Evolutionary conservation across 1,140 invertebrate genomes (phyloP).

Genomic region (Microplitis mediator): DNA sequence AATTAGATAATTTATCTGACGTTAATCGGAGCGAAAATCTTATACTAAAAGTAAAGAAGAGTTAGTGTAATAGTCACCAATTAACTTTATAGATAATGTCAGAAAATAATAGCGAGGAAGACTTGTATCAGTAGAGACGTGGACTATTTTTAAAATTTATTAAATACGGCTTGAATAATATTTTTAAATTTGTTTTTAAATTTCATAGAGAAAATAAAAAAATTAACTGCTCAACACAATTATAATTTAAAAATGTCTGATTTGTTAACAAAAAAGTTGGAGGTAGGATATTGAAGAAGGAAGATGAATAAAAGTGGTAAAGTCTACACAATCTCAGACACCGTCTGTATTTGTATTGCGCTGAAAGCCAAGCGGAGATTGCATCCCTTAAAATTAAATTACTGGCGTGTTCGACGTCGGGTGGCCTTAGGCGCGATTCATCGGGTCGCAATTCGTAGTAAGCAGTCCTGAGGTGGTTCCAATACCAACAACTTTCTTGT

Average conservation of each 20-base stretch:
- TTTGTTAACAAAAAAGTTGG: background rate
- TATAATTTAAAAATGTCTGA: too few species aligned
- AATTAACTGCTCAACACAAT: too few species aligned
- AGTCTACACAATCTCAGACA: constrained; percentile 9
- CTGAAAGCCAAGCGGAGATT: constrained; percentile 7
- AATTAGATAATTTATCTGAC: constrained; percentile 13
- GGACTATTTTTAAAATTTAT: too few species aligned
- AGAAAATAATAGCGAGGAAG: background rate
- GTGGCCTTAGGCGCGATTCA: constrained; percentile 20
- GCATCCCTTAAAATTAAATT: constrained; percentile 26
- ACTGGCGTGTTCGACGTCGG: background rate
- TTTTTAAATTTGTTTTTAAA: too few species aligned
- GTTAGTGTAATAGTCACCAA: too few species aligned
- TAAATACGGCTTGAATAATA: too few species aligned
- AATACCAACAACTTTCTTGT: background rate
- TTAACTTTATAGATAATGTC: background rate
- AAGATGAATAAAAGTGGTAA: background rate
- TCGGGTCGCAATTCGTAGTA: background rate
- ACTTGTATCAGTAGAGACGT: too few species aligned
- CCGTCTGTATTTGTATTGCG: constrained; percentile 14
- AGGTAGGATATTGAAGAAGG: background rate
- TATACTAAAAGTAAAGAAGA: background rate
- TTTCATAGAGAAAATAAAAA: too few species aligned
- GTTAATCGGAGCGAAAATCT: background rate
- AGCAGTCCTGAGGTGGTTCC: background rate